Base-by-base conservation (phyloP, 2,113 vertebrate genomes). In the Pycnonotus jocosus region DNA sequence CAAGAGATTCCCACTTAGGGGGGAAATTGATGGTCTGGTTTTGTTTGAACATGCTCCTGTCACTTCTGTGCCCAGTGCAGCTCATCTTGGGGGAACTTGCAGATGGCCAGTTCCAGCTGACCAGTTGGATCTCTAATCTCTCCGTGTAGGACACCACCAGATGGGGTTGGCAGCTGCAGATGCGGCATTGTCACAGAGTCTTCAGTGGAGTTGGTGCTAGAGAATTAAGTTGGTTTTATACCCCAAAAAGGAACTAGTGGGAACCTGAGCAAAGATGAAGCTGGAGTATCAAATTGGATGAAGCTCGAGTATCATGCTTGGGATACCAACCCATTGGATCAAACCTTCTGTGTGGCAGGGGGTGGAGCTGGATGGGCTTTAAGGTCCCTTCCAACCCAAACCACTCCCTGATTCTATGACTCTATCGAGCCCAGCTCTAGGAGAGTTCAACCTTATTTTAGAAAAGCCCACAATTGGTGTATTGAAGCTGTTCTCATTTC, bases 141-240 rank as follows among this genome's bases (percentile, higher is more conserved):
- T 31, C 54, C 1, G 0, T 6, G 28, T 1, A 21, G 88, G 79
- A 33, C 51, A 6, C 44, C 35, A 0, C 42, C 25, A 3, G 8
- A 1, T 6, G 5, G 14, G 25, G 22, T 1, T 65, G 86, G 28
- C 71, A 31, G 6, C n/a, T n/a, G 8, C 15, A 16, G 14, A 12
- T 1, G 0, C 7, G 10, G 11, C 0, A 0, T 10, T 66, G 28
- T 62, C 33, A 22, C 8, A 0, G 40, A 5, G 19, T 8, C 69
- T 38, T 31, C 11, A 9, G 10, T 5, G 33, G 6, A 13, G 11
- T 1, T 57, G 47, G 45, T 3, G 1, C 38, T 15, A 10, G n/a
- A 45, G 35, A 42, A 16, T 61, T 22, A 7, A 15, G 23, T 27
- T 42, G 35, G 16, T 1, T 83, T 51, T 45, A 16, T 31, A 35